Conservation (phyloP, 92 coral and sea anemone genomes). For the Parazoanthus darwini region DNA sequence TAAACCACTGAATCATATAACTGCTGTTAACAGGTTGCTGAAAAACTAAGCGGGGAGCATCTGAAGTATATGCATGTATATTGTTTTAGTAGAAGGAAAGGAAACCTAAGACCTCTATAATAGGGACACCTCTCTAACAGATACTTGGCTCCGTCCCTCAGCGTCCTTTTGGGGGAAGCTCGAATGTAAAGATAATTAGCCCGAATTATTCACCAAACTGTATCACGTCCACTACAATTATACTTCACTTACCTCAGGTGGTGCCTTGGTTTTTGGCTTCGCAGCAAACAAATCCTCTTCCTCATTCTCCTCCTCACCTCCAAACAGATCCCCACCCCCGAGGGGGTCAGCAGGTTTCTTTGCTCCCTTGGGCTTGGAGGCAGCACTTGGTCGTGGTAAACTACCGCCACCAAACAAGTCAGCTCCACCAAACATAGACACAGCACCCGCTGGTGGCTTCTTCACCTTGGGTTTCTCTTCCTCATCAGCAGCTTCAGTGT, state of each 20-base stretch:
- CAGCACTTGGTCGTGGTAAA: constrained; percentile 3
- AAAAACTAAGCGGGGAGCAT: no score
- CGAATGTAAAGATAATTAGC: no score
- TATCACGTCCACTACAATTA: not conserved
- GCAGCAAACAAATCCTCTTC: constrained; percentile 77
- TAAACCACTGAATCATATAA: no score
- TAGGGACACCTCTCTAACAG: no score
- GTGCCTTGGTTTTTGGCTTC: constrained; percentile 55
- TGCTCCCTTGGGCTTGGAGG: constrained; percentile 31
- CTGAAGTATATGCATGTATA: no score
- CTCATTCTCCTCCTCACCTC: constrained; percentile 54
- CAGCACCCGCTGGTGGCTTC: constrained; percentile 27
- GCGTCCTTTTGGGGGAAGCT: no score
- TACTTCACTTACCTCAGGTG: not conserved
- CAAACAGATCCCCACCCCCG: constrained; percentile 46
- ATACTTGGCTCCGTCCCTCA: no score
- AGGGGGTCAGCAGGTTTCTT: constrained; percentile 46
- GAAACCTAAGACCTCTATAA: no score
- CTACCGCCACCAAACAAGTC: constrained; percentile 23
- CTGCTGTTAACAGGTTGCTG: no score
- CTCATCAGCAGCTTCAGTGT: constrained; percentile 1
- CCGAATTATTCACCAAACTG: not conserved
- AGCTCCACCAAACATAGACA: constrained; percentile 39
- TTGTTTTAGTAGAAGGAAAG: no score
- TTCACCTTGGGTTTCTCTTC: constrained; percentile 9